A percentile compares a stretch with the other conserved stretches of the same genome.
Evolutionary conservation across 2,797 vertebrate species (phyloP).

Genomic region (Taeniopygia guttata): DNA sequence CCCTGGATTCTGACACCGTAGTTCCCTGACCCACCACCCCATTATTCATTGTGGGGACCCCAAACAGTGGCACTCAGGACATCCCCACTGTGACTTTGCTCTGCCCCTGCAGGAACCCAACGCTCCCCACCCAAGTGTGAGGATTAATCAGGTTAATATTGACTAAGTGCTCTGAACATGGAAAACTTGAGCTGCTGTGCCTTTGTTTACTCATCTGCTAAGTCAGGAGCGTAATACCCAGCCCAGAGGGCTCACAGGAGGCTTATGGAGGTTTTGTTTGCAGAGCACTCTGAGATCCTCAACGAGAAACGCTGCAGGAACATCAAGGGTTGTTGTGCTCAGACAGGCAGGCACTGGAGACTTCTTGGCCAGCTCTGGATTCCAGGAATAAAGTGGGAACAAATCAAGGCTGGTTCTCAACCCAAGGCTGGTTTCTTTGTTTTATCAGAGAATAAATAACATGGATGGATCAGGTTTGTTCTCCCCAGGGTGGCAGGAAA

Average conservation of each 20-base stretch:
- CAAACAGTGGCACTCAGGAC: fast-evolving
- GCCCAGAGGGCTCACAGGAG: not conserved
- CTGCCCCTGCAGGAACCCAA: not conserved
- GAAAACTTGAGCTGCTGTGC: not conserved
- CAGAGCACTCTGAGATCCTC: not conserved
- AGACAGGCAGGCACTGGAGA: not conserved
- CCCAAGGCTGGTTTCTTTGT: not conserved
- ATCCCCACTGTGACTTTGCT: not conserved
- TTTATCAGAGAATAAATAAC: not conserved
- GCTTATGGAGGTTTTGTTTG: conserved; percentile 21
- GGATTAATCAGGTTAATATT: not conserved
- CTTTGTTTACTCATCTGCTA: conserved; percentile 31
- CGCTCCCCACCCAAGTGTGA: fast-evolving
- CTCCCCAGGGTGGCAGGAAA: not conserved
- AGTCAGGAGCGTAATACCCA: not conserved
- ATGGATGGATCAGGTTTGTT: not conserved
- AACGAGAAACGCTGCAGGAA: not conserved
- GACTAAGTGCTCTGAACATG: not conserved
- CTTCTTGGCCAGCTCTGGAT: not conserved
- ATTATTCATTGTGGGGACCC: fast-evolving
- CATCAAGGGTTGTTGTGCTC: not conserved
- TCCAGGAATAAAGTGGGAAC: not conserved
- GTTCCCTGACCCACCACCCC: fast-evolving
- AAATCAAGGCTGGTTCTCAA: not conserved
- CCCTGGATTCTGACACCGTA: no score